These are phyloP conservation scores for Serrognathus titanus DNA, from an alignment of 2,888 invertebrate genomes.

Conservation along the genomic window DNA sequence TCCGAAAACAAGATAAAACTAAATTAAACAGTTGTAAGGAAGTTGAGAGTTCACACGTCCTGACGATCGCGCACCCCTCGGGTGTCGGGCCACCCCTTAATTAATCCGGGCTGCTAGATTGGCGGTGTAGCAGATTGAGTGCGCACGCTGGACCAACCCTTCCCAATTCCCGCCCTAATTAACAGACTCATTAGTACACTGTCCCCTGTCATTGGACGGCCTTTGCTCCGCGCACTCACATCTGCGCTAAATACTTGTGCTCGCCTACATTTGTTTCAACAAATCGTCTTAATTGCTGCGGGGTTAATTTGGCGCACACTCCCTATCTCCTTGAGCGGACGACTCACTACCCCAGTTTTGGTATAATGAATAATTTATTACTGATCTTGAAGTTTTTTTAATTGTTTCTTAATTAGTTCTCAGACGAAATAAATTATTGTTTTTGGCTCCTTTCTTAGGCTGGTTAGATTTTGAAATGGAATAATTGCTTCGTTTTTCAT, in stretches of 20 bases:
- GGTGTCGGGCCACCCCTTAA: slow-evolving; percentile 43
- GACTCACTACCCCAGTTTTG: no score
- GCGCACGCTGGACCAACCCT: slow-evolving; percentile 46
- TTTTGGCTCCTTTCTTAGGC: no score
- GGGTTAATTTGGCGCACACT: slow-evolving; percentile 16
- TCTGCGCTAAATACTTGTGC: slow-evolving; percentile 1
- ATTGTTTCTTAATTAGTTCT: no score
- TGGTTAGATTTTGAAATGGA: no score
- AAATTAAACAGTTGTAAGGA: neutral
- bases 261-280: slow-evolving; percentile 9
- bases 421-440: no score
- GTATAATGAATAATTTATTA: no score
- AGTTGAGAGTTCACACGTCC: slow-evolving; percentile 16
- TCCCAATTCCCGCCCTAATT: slow-evolving; percentile 46
- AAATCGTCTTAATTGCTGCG: slow-evolving; percentile 14
- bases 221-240: slow-evolving; percentile 5
- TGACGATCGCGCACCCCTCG: slow-evolving; percentile 15
- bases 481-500: no score
- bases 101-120: slow-evolving; percentile 45
- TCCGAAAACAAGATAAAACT: no score
- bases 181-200: slow-evolving; percentile 40
- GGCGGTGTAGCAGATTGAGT: slow-evolving; percentile 41
- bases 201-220: slow-evolving; percentile 25
- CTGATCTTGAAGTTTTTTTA: no score
- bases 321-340: neutral